Evolutionary conservation across 2,113 vertebrate species (phyloP), one percentile per base, ranked within the genome.

Genomic region (Ammodytes marinus): DNA sequence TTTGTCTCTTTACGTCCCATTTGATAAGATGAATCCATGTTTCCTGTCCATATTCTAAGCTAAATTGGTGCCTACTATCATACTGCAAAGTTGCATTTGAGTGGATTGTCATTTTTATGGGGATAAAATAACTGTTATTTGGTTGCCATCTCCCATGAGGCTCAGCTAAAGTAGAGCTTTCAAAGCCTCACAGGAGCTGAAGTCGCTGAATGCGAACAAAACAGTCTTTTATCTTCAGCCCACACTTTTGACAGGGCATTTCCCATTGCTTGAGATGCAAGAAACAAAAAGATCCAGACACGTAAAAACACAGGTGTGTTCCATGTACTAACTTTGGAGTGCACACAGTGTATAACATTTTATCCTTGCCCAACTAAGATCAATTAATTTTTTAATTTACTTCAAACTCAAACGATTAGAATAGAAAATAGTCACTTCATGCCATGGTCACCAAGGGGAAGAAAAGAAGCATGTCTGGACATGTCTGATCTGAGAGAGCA

Each of bases 81-180:
- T 15, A 11, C 0, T 40, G 10, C 7, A n/a, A 13, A 40, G 40
- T 15, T 14, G 53, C n/a, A 53, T 53, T 8, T 35, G 15, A 59
- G 64, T 46, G 40, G 15, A 47, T 19, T 58, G 64, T 39, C 42
- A 66, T 57, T 76, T 47, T 19, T 39, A 17, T 5, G 47, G 49
- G 27, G 17, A 54, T 8, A 19, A 42, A 66, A 47, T 15, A 39
- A 2, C 4, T 6, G 8, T 37, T 50, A 12, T 63, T 59, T 52
- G 68, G 55, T 58, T 8, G 43, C 9, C 42, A 67, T 66, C n/a
- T 73, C 61, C 40, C 54, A 14, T 50, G 49, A 54, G 47, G 37
- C 10, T 39, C 2, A 8, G 40, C 12, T 40, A 54, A 46, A 58
- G 43, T 49, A 47, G 14, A 40, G 17, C 46, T 27, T 61, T 73